Conservation (phyloP, 2,888 invertebrate genomes). For the Aporophyla nigra region DNA sequence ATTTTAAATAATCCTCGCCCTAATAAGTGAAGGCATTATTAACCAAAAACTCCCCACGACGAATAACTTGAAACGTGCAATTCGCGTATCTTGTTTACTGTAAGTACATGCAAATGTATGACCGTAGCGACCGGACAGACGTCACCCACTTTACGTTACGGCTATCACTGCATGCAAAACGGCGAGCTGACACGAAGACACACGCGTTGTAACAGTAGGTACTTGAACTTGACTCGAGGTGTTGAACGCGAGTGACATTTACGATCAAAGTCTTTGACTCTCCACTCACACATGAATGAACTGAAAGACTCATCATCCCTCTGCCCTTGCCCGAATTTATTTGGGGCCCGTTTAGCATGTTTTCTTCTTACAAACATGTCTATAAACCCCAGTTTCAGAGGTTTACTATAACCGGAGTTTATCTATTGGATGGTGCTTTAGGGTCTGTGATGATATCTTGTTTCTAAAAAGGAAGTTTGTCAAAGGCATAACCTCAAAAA, state of each 20-base stretch:
- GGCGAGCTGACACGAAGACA: conserved; percentile 79
- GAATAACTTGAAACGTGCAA: conserved; percentile 62
- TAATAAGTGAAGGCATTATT: conserved; percentile 1
- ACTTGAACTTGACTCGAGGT: conserved; percentile 86
- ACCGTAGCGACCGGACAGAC: conserved; percentile 74
- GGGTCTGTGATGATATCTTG: neutral
- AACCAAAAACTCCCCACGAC: conserved; percentile 22
- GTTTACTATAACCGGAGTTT: neutral
- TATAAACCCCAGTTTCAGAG: too few species aligned
- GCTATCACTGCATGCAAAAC: conserved; percentile 67
- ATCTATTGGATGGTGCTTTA: neutral
- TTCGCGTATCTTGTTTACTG: conserved; percentile 76
- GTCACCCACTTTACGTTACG: conserved; percentile 74
- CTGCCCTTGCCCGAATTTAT: neutral
- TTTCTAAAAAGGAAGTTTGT: neutral
- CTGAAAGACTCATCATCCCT: neutral
- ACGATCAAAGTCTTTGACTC: conserved; percentile 58
- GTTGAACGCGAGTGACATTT: conserved; percentile 72
- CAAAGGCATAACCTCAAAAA: neutral
- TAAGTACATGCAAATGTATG: conserved; percentile 80
- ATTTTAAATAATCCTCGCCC: neutral
- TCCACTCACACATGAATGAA: conserved; percentile 12
- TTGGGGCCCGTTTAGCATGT: neutral
- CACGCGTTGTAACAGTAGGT: conserved; percentile 73
- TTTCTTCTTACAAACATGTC: too few species aligned